Evolutionary conservation across 2,113 vertebrate genomes (phyloP), one percentile per base, ranked within the genome.

Genomic region (Chaetodon auriga): DNA sequence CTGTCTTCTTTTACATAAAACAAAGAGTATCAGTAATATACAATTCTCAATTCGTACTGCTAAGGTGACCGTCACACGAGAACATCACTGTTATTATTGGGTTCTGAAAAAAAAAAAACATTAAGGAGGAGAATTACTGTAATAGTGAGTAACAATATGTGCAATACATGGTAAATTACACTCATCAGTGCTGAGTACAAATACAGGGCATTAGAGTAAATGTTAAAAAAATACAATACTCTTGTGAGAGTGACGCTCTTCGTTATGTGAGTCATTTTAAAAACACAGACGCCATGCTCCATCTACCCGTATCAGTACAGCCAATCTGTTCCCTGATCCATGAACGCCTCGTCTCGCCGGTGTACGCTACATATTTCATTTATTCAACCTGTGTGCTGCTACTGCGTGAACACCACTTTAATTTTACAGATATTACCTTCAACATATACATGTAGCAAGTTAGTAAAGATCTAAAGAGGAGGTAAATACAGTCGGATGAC

Each of bases 151-250:
- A 66, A 84, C 60, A 87, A 79, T 61, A 85, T 84, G 90, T 91
- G 92, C 89, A 91, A 85, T 86, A 88, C 80, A 87, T 79, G 75
- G n/a, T 73, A 43, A 66, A 75, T 63, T 68, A 89, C 84, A 90
- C 85, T 81, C 71, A 82, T 84, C 48, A 78, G 83, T 91, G 89
- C 76, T 58, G 70, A 88, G 87, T 96, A 96, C 96, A 97, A 96
- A 96, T 76, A 96, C 94, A 96, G 95, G 96, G 96, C 92, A 94
- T 94, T 2, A 25, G 83, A 91, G 83, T 96, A 96, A 95, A 90
- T 88, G 91, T 96, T 96, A 97, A 94, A 96, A 97, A 98, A 97
- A 97, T 97, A 97, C 95, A 95, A 94, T 85, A 92, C 95, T 95
- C 93, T 82, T 95, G 95, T 95, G 95, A 96, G 95, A 96, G 96